Percentiles rank a stretch among this genome's conserved stretches.
Evolutionary conservation across 2,888 invertebrate species (phyloP).

Genomic region (Deilephila elpenor): DNA sequence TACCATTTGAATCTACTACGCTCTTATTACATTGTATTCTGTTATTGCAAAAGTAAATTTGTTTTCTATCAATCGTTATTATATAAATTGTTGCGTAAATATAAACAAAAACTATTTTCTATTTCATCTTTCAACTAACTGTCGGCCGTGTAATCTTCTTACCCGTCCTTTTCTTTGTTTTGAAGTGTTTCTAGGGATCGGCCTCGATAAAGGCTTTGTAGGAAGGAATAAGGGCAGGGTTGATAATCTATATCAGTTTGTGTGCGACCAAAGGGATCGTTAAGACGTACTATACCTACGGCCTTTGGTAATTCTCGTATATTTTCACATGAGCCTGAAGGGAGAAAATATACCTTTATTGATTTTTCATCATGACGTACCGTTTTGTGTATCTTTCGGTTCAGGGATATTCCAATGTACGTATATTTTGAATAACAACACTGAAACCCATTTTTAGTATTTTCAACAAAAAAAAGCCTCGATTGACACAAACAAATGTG

Average conservation of each 20-base stretch:
- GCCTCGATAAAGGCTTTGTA: slow-evolving; percentile 65
- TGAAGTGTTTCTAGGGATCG: slow-evolving; percentile 66
- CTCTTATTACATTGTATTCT: slow-evolving; percentile 43
- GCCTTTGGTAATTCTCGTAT: slow-evolving; percentile 42
- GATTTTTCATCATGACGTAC: slow-evolving; percentile 42
- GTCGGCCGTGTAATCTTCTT: slow-evolving; percentile 69
- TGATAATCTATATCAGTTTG: slow-evolving; percentile 76
- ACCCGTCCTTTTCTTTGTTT: slow-evolving; percentile 71
- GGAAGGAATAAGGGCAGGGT: slow-evolving; percentile 58
- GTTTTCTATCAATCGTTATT: slow-evolving; percentile 38
- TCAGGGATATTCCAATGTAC: neutral
- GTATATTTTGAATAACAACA: neutral
- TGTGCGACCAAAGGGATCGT: slow-evolving; percentile 62
- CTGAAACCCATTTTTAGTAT: too few species aligned
- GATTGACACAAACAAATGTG: too few species aligned
- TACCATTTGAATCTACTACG: slow-evolving; percentile 33
- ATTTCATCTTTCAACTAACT: slow-evolving; percentile 58
- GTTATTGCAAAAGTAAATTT: slow-evolving; percentile 41
- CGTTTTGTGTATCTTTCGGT: slow-evolving; percentile 5
- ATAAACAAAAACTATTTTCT: slow-evolving; percentile 50
- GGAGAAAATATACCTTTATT: slow-evolving; percentile 47
- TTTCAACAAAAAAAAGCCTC: too few species aligned
- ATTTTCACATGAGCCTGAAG: slow-evolving; percentile 41
- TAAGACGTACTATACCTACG: slow-evolving; percentile 47
- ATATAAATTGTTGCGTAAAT: slow-evolving; percentile 12